These are phyloP conservation scores for Campoplex capitator DNA, from an alignment of 2,888 invertebrate genomes.

Conservation along the genomic window DNA sequence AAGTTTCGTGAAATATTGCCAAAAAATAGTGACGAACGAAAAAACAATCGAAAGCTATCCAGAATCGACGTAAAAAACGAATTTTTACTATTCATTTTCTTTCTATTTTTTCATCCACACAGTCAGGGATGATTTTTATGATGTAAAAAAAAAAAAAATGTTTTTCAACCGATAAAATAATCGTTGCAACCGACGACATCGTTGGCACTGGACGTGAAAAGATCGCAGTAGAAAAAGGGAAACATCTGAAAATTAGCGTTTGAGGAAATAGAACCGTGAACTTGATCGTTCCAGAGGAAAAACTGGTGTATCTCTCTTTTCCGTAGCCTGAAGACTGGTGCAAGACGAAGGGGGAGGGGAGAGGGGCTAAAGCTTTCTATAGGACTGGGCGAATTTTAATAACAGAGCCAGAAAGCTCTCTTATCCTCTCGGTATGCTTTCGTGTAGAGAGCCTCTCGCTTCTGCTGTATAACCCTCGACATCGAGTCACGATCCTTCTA, in stretches of 20 bases:
- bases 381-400: slow-evolving; percentile 65
- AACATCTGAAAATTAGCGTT: slow-evolving; percentile 61
- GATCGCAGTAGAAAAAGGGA: slow-evolving; percentile 36
- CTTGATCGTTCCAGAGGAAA: slow-evolving; percentile 56
- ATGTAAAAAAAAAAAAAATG: neutral
- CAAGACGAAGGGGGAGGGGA: slow-evolving; percentile 12
- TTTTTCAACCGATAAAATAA: slow-evolving; percentile 8
- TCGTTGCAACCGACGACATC: neutral
- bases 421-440: slow-evolving; percentile 57
- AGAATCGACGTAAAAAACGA: too few relatives aligned
- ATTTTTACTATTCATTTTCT: too few relatives aligned
- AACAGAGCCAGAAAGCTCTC: slow-evolving; percentile 64
- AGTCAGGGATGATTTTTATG: neutral
- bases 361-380: slow-evolving; percentile 15
- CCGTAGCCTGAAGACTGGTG: slow-evolving; percentile 47
- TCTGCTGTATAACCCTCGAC: slow-evolving; percentile 51
- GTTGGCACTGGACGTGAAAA: neutral
- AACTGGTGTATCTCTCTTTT: slow-evolving; percentile 39
- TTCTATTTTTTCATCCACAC: too few relatives aligned
- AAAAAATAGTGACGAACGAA: too few relatives aligned
- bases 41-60: too few relatives aligned
- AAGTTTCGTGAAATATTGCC: too few relatives aligned
- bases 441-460: slow-evolving; percentile 46
- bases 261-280: slow-evolving; percentile 46
- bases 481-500: slow-evolving; percentile 24